Percentiles rank a stretch among this genome's conserved stretches.
Conservation (phyloP, 2,113 vertebrate genomes). For the Trachemys scripta region DNA sequence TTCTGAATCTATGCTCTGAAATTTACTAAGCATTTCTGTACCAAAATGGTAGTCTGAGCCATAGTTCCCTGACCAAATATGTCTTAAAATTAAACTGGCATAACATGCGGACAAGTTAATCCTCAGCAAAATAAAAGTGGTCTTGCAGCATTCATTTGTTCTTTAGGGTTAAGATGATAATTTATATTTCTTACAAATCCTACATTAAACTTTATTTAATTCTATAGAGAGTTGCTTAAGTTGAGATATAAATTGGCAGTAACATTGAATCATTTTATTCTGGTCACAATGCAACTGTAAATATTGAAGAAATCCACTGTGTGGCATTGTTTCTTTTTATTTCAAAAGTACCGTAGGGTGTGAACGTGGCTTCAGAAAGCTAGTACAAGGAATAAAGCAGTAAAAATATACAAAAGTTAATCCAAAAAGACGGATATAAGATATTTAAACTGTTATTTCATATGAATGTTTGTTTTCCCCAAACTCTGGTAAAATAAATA, state of each 20-base stretch:
- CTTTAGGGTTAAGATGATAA: fast-evolving
- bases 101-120: neutral
- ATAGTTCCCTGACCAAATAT: neutral
- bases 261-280: neutral
- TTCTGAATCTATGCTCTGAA: neutral
- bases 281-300: neutral
- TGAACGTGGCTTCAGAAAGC: neutral
- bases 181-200: neutral
- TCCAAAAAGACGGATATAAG: neutral
- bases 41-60: neutral
- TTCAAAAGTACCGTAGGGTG: neutral
- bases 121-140: neutral
- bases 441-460: neutral
- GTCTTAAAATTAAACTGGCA: neutral
- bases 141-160: neutral
- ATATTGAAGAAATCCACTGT: neutral
- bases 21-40: neutral
- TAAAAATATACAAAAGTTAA: neutral
- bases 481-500: neutral
- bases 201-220: neutral
- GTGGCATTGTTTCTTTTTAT: neutral
- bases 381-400: neutral
- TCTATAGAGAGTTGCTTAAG: neutral
- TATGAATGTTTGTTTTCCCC: neutral
- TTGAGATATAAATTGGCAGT: neutral